Evolutionary conservation across 1,140 invertebrate species (phyloP), one percentile per base, ranked within the genome.

Genomic region (Euura saliciscinereae): DNA sequence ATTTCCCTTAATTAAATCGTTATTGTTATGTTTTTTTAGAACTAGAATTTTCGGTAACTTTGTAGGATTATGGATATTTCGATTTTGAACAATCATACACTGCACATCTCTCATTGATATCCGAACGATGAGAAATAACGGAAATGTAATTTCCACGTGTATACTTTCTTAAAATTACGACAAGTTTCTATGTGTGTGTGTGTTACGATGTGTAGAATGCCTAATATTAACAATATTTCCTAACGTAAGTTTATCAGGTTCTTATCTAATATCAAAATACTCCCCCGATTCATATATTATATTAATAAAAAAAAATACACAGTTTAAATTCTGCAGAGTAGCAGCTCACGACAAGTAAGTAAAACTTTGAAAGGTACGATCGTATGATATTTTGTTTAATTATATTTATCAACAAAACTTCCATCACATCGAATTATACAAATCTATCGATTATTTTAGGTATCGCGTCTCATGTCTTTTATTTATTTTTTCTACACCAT

Each of bases 191-290:
- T 28, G 13, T 59, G 28, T n/a, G 2, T 42, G 3, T 42, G 42
- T 8, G 66, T 67, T 8, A 11, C 66, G 2, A 67, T 44, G 51
- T n/a, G 8, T 67, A 10, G 11, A 4, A 67, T 42, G 8, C 66
- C 13, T 44, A 42, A 67, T 67, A 13, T 8, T 10, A 11, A 13
- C 43, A 67, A n/a, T 42, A 67, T 11, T 11, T 44, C 11, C 10
- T 28, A 67, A 10, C 43, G 66, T 10, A 67, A 11, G 42, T 67
- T 6, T 44, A 8, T 0, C 43, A 28, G 11, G 4, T 42, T 67
- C 66, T 67, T 67, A 67, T 67, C 13, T n/a, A 59, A 59, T 59
- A 59, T 59, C 51, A 59, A 59, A 59, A 59, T 59, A 59, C 51
- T 59, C 8, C 51, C 51, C 13, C 51, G 28, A 28, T 28, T 28